Base-by-base conservation (phyloP, 2,888 invertebrate genomes). In the Hydrotaea diabolus region DNA sequence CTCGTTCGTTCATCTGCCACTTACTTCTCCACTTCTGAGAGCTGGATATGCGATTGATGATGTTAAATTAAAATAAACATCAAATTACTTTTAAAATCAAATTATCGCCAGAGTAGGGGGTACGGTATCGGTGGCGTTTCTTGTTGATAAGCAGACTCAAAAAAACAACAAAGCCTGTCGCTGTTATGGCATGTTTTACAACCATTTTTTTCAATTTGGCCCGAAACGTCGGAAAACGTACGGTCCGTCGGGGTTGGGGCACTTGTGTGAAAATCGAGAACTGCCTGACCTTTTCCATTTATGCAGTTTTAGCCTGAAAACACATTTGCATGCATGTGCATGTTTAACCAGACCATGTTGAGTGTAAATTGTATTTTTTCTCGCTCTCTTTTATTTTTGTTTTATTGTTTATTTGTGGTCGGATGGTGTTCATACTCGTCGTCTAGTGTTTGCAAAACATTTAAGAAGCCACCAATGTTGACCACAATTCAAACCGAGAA, bases 381-480 rank as follows among this genome's bases (percentile, higher is more conserved):
- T n/a, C 0, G 4, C 17, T 23, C 57, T 76, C 57, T 62, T 53
- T 53, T 75, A 49, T 79, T 72, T 0, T 77, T 17, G 43, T 31
- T 72, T 31, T 31, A 7, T 31, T 64, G 39, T 81, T 57, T 23
- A 0, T 46, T 71, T 84, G 62, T 9, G 62, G 62, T 66, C 43
- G 21, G 2, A n/a, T 31, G 49, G 49, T 26, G 69, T 69, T 15
- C 46, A 69, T 23, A 79, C 31, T 31, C 31, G 31, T 31, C 31
- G 31, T 7, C 2, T 31, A 31, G 31, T 79, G 66, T 85, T 85
- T 85, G 79, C 82, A 79, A 82, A 82, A 79, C 76, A 82, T 85
- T 83, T 77, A 85, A 81, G 83, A 85, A 86, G 82, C 86, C 86
- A 84, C 84, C 82, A 84, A 84, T 82, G 83, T 86, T 84, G 82